phyloP scores from a whole-genome alignment of 1,140 invertebrate genomes.

The Helicoverpa armigera region DNA sequence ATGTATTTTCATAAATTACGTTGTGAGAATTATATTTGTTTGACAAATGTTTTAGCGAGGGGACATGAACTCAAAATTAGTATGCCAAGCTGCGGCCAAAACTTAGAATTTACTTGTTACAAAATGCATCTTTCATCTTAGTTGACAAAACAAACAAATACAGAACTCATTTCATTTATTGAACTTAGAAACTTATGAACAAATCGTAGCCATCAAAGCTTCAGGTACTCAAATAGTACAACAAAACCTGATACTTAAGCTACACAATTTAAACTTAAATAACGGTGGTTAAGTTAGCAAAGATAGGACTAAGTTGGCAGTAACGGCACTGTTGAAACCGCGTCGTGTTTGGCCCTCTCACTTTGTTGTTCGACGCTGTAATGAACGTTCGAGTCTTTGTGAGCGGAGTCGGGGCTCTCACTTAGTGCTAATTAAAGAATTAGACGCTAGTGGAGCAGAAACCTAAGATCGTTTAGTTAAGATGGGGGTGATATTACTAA shows the following conservation, averaged over 20 bases:
- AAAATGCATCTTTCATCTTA: too few species aligned
- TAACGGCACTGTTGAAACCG: background rate
- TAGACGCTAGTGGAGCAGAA: background rate
- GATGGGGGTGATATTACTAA: too few species aligned
- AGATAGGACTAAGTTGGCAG: conserved; percentile 46
- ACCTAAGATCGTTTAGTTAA: background rate
- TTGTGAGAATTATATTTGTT: too few species aligned
- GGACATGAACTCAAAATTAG: too few species aligned
- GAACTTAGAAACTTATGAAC: conserved; percentile 17
- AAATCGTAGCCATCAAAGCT: background rate
- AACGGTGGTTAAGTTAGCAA: conserved; percentile 46
- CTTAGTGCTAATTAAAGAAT: conserved; percentile 1
- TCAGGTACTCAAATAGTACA: conserved; percentile 4
- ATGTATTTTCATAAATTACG: too few species aligned
- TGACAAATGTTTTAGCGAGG: too few species aligned
- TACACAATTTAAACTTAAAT: conserved; percentile 55
- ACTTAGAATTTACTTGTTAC: too few species aligned
- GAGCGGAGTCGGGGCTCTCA: background rate
- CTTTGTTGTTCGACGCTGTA: background rate
- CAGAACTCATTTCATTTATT: conserved; percentile 8
- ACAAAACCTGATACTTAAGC: conserved; percentile 47
- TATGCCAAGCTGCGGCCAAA: too few species aligned
- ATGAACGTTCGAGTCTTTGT: conserved; percentile 18
- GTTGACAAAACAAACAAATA: background rate
- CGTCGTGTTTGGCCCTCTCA: conserved; percentile 17